A percentile compares a stretch with the other conserved stretches of the same genome.
phyloP scores from a whole-genome alignment of 1,140 invertebrate species.

The Brachionus rotundiformis region DNA sequence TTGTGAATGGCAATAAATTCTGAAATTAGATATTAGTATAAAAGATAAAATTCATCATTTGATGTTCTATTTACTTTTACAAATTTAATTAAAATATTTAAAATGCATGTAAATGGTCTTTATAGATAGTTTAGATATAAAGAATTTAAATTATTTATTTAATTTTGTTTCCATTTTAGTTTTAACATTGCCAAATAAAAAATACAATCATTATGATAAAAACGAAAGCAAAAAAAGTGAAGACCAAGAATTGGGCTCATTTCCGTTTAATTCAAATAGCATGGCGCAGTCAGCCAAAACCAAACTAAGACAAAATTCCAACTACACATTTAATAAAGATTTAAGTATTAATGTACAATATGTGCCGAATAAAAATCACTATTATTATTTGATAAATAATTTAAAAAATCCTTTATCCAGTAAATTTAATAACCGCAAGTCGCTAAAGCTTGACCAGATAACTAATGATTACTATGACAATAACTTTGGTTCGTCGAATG shows the following conservation, averaged over 20 bases:
- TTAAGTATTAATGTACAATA: conserved; percentile 34
- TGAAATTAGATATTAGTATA: too few species aligned
- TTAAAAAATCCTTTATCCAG: conserved; percentile 12
- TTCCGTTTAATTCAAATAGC: conserved; percentile 19
- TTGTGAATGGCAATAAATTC: too few species aligned
- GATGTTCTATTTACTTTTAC: too few species aligned
- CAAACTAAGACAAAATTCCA: conserved; percentile 6
- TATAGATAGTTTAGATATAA: too few species aligned
- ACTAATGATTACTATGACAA: conserved; percentile 16
- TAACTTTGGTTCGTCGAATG: not conserved
- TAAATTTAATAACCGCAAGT: conserved; percentile 18
- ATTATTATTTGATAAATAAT: conserved; percentile 34
- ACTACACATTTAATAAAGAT: conserved; percentile 29
- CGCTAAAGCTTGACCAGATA: conserved; percentile 1
- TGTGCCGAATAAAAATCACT: conserved; percentile 17
- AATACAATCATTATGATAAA: conserved; percentile 24
- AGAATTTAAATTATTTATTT: not conserved
- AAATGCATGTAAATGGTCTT: too few species aligned
- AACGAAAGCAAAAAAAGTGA: conserved; percentile 14
- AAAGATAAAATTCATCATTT: too few species aligned
- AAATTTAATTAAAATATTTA: too few species aligned
- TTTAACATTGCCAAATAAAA: conserved; percentile 37
- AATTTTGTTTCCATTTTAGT: conserved; percentile 26
- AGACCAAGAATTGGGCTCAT: not conserved
- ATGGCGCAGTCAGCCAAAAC: not conserved